Conservation (phyloP, 2,888 invertebrate species). For the Drosophila meridionalis region DNA sequence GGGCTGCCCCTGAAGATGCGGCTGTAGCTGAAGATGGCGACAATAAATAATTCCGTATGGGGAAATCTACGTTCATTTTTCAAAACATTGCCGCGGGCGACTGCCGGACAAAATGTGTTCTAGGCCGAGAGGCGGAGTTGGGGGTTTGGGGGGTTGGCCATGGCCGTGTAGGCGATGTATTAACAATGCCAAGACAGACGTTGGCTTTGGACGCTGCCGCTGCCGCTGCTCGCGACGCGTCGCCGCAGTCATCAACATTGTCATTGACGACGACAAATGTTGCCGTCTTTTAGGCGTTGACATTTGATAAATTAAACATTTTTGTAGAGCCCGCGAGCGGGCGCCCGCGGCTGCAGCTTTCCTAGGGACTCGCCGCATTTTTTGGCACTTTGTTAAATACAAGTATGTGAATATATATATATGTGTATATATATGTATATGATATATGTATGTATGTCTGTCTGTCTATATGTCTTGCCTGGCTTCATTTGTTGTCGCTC, state of each 20-base stretch:
- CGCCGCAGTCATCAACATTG: slow-evolving; percentile 69
- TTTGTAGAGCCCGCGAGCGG: slow-evolving; percentile 53
- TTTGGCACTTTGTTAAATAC: slow-evolving; percentile 75
- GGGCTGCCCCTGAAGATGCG: background rate
- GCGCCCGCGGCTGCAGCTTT: slow-evolving; percentile 25
- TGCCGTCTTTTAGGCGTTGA: slow-evolving; percentile 79
- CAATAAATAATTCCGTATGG: slow-evolving; percentile 75
- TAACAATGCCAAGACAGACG: slow-evolving; percentile 54
- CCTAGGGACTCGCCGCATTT: slow-evolving; percentile 41
- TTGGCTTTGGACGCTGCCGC: slow-evolving; percentile 35
- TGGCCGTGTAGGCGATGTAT: slow-evolving; percentile 44
- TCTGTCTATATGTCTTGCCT: slow-evolving; percentile 13
- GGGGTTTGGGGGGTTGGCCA: background rate
- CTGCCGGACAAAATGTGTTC: slow-evolving; percentile 28
- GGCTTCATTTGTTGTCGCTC: slow-evolving; percentile 54
- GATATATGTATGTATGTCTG: background rate
- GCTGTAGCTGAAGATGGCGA: slow-evolving; percentile 38
- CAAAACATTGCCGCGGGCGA: slow-evolving; percentile 70
- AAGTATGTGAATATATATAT: slow-evolving; percentile 52
- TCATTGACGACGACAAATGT: slow-evolving; percentile 80
- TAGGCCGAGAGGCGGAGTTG: background rate
- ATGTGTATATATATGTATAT: background rate
- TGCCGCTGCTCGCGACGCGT: slow-evolving; percentile 29
- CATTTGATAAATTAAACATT: slow-evolving; percentile 81
- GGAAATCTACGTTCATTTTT: slow-evolving; percentile 73